phyloP scores from a whole-genome alignment of 1,140 invertebrate genomes.

The Mizuhopecten yessoensis region DNA sequence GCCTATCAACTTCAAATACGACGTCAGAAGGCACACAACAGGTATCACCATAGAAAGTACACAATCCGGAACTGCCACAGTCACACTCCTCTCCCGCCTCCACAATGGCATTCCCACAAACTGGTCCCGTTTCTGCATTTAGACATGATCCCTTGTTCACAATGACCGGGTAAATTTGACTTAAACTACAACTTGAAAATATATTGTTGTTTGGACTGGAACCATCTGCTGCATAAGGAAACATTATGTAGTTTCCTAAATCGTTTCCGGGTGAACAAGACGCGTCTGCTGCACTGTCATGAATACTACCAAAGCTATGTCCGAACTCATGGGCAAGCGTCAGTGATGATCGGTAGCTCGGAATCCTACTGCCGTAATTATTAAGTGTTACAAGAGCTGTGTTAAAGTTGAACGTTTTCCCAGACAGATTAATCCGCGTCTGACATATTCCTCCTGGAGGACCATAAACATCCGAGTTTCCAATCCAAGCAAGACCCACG shows the following conservation, averaged over 20 bases:
- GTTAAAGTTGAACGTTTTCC: constrained; percentile 69
- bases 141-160: constrained; percentile 70
- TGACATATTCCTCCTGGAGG: constrained; percentile 71
- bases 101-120: constrained; percentile 73
- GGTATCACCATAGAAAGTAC: constrained; percentile 65
- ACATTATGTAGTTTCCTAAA: constrained; percentile 78
- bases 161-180: constrained; percentile 75
- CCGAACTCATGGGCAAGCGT: constrained; percentile 78
- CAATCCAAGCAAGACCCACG: constrained; percentile 76
- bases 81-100: constrained; percentile 79
- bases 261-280: constrained; percentile 62
- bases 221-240: constrained; percentile 66
- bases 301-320: constrained; percentile 77
- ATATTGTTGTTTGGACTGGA: constrained; percentile 69
- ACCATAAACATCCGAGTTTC: constrained; percentile 64
- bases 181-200: constrained; percentile 78
- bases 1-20: constrained; percentile 53
- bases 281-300: constrained; percentile 66
- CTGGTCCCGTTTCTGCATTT: constrained; percentile 42
- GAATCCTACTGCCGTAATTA: constrained; percentile 62
- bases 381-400: constrained; percentile 70
- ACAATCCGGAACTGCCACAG: constrained; percentile 70
- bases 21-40: constrained; percentile 75
- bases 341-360: constrained; percentile 61
- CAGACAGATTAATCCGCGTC: constrained; percentile 54